Evolutionary conservation across 2,113 vertebrate genomes (phyloP), one percentile per base, ranked within the genome.

Genomic region (Anoplopoma fimbria): DNA sequence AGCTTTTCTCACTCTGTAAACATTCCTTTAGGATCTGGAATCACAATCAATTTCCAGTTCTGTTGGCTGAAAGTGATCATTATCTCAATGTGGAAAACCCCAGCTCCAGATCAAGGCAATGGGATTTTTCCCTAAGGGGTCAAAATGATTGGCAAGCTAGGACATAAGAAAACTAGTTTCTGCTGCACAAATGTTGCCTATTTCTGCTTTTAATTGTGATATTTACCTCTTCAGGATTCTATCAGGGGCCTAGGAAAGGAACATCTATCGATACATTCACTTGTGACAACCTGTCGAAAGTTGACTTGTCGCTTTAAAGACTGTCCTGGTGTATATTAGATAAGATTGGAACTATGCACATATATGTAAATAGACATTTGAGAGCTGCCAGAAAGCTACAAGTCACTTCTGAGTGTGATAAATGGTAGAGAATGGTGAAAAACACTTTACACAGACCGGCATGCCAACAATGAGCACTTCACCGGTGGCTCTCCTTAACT

Each of bases 31-130:
- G 42, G 81, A 84, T 49, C 29, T 55, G 62, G 51, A 53, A n/a
- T 79, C 17, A 19, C n/a, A n/a, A n/a, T n/a, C n/a, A n/a, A n/a
- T 42, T 17, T 40, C 69, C 13, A 58, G 25, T 57, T 49, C 57
- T 69, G 57, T 2, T 5, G 42, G 58, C 10, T 53, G 6, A 5
- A 65, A 68, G 25, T 5, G 86, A 90, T 84, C 62, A 29, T 38
- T 25, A 82, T 77, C 78, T 70, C 14, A 65, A 90, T 53, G 40
- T 72, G 64, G 55, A 68, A 74, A 82, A 60, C 23, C 77, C 69
- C 69, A 60, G 31, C 67, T 60, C 13, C 34, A 68, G 42, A 77
- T 84, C 67, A 82, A 79, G 67, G 77, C n/a, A 5, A 8, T 1
- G 2, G 0, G 0, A 9, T 23, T 27, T 21, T 51, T 6, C 60